Percentiles rank a stretch among this genome's conserved stretches.
These are phyloP conservation scores for Eudemis profundana DNA, from an alignment of 2,888 invertebrate species.

Conservation along the genomic window DNA sequence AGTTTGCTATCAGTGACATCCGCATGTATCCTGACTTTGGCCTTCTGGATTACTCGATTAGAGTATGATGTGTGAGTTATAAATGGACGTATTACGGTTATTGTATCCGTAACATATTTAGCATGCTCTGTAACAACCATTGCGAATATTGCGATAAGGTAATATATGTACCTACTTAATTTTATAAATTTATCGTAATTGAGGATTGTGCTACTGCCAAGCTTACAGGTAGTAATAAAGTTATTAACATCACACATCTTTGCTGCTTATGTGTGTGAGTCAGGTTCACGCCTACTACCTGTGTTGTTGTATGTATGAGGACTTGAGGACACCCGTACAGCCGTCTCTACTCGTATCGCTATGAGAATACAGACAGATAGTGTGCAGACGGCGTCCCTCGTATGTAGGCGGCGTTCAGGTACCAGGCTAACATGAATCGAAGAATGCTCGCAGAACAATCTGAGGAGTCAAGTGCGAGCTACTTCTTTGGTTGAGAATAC, in stretches of 20 bases:
- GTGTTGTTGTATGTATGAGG: slow-evolving; percentile 25
- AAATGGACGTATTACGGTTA: slow-evolving; percentile 21
- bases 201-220: no score
- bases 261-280: no score
- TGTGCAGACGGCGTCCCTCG: slow-evolving; percentile 65
- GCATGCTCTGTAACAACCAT: neutral
- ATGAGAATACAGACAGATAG: slow-evolving; percentile 34
- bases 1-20: slow-evolving; percentile 36
- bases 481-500: neutral
- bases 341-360: slow-evolving; percentile 34
- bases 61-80: slow-evolving; percentile 13
- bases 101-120: neutral
- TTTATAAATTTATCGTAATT: no score
- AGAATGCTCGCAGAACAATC: slow-evolving; percentile 48
- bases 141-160: no score
- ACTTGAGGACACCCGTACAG: slow-evolving; percentile 31
- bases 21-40: slow-evolving; percentile 56
- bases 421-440: slow-evolving; percentile 65
- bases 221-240: no score
- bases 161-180: no score
- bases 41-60: slow-evolving; percentile 50
- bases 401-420: slow-evolving; percentile 66
- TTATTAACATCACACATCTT: slow-evolving; percentile 15
- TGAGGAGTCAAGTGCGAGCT: slow-evolving; percentile 12
- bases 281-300: slow-evolving; percentile 32